Conservation (phyloP, 2,113 vertebrate genomes). For the Chlorocebus sabaeus region DNA sequence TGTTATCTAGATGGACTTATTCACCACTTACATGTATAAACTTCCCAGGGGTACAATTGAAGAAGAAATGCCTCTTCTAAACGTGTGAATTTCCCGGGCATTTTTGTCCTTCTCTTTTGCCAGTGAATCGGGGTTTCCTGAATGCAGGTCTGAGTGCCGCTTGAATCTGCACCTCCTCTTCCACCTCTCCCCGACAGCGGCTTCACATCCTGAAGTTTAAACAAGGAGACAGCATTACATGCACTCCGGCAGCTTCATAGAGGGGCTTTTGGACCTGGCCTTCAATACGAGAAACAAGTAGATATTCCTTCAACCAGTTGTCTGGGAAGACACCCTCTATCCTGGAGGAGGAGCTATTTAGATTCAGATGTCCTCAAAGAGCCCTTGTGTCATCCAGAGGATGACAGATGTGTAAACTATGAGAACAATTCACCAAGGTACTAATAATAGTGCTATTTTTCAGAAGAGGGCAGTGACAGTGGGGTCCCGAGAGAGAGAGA, state of each 20-base stretch:
- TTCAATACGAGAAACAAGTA: background rate
- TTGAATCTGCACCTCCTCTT: background rate
- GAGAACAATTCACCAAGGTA: no score
- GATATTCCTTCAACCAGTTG: rapidly evolving
- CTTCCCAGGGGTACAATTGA: background rate
- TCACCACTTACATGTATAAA: background rate
- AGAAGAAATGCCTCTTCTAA: background rate
- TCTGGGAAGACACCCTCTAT: background rate
- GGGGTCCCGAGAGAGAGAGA: no score
- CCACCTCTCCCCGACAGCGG: background rate
- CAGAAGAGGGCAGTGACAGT: background rate
- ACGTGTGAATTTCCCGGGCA: rapidly evolving
- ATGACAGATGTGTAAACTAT: no score
- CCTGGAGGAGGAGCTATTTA: no score
- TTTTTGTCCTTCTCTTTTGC: background rate
- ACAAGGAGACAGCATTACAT: background rate
- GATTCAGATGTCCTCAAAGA: background rate
- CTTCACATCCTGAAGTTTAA: background rate
- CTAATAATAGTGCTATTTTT: rapidly evolving
- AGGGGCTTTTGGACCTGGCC: background rate
- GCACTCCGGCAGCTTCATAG: rapidly evolving
- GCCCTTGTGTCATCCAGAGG: no score
- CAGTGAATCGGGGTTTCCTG: rapidly evolving
- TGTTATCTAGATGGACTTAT: background rate
- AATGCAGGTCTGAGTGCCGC: background rate